A percentile compares a stretch with the other conserved stretches of the same genome.
Evolutionary conservation across 2,888 invertebrate genomes (phyloP).

Genomic region (Chrysotoxum bicinctum): DNA sequence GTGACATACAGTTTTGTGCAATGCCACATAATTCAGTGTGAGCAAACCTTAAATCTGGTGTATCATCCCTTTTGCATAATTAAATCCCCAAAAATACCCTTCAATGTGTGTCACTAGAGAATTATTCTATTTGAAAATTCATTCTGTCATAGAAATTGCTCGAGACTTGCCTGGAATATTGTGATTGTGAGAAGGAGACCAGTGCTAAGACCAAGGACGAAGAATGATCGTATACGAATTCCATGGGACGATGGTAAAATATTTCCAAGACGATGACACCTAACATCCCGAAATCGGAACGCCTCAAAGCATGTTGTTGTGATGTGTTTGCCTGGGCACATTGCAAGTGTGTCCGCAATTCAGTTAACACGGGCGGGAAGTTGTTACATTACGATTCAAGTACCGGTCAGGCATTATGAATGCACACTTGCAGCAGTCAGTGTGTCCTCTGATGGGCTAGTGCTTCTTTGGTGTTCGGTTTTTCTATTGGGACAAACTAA

Average conservation of each 20-base stretch:
- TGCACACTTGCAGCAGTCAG: constrained; percentile 30
- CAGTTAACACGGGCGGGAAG: constrained; percentile 64
- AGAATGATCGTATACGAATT: not conserved
- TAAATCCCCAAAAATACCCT: constrained; percentile 56
- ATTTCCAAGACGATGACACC: constrained; percentile 70
- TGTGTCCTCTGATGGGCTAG: constrained; percentile 4
- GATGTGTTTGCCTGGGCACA: constrained; percentile 20
- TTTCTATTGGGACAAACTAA: constrained; percentile 18
- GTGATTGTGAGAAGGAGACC: not conserved
- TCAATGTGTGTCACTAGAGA: constrained; percentile 28
- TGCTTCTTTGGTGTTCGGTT: not conserved
- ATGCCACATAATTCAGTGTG: constrained; percentile 58
- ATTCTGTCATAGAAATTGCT: not conserved
- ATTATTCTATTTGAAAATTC: constrained; percentile 30
- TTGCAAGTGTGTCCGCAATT: constrained; percentile 51
- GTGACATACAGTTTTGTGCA: constrained; percentile 51
- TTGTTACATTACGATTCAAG: constrained; percentile 64
- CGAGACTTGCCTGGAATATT: not conserved
- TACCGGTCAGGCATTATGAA: constrained; percentile 47
- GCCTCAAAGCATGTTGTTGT: constrained; percentile 50
- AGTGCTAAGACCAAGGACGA: not conserved
- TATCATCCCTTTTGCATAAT: constrained; percentile 67
- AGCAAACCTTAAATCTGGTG: constrained; percentile 47
- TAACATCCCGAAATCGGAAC: constrained; percentile 57
- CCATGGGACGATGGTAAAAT: constrained; percentile 36